Percentiles rank a stretch among this genome's conserved stretches.
Evolutionary conservation across 1,140 invertebrate genomes (phyloP).

Genomic region (Caerostris extrusa): DNA sequence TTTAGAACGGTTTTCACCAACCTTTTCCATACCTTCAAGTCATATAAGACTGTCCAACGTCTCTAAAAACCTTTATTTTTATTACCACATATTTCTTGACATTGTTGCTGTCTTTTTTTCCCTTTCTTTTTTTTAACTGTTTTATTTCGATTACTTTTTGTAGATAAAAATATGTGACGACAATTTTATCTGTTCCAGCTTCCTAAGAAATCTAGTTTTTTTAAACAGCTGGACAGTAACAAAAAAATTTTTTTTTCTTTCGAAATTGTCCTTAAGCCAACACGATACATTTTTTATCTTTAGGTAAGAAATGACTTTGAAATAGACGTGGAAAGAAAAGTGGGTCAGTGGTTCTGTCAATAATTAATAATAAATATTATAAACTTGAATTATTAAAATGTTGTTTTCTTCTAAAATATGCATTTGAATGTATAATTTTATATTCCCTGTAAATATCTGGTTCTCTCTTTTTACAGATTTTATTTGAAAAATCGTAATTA

Average conservation of each 20-base stretch:
- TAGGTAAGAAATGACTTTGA: neutral
- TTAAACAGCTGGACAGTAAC: neutral
- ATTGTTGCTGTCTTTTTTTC: neutral
- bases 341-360: neutral
- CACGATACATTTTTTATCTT: neutral
- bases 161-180: slow-evolving; percentile 25
- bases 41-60: neutral
- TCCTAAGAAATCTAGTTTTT: neutral
- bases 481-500: no score
- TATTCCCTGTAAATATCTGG: no score
- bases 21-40: neutral
- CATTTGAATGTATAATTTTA: no score
- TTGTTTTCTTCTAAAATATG: no score
- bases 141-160: slow-evolving; percentile 26
- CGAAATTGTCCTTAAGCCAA: neutral
- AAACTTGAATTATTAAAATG: no score
- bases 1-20: neutral
- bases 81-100: neutral
- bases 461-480: no score
- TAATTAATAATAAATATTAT: no score
- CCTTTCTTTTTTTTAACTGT: neutral
- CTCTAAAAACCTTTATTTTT: neutral
- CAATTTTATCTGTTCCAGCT: slow-evolving; percentile 10
- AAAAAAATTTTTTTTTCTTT: neutral
- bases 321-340: neutral